These are phyloP conservation scores for Cynopterus brachyotis DNA, from an alignment of 2,113 vertebrate genomes.

Conservation along the genomic window DNA sequence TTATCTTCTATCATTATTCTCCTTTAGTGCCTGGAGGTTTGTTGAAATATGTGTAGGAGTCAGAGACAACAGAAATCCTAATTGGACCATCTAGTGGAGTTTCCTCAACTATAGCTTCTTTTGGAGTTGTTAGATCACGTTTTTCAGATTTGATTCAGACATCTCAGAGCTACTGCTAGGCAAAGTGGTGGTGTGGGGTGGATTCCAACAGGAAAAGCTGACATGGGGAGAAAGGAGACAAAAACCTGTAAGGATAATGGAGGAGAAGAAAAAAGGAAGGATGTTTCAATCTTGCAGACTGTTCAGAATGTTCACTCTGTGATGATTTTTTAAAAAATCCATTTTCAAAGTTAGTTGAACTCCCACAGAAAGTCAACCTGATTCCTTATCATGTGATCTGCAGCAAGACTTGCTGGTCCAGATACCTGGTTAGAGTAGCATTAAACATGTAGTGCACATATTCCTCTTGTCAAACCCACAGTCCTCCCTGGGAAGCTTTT, in stretches of 20 bases:
- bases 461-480: slow-evolving; percentile 64
- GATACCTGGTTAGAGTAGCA: slow-evolving; percentile 58
- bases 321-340: slow-evolving; percentile 10
- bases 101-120: not conserved
- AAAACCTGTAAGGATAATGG: not conserved
- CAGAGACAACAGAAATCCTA: not conserved
- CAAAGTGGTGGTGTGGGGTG: not conserved
- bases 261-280: not conserved
- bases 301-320: not conserved
- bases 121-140: not conserved
- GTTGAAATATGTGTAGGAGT: not conserved
- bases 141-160: not conserved
- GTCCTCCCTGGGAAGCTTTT: slow-evolving; percentile 66
- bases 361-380: not conserved
- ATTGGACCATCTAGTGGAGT: not conserved
- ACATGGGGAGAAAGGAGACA: not conserved
- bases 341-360: slow-evolving; percentile 31
- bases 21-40: not conserved
- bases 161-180: not conserved
- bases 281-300: not conserved
- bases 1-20: not conserved
- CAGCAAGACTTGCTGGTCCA: slow-evolving; percentile 33
- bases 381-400: not conserved
- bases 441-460: slow-evolving; percentile 66
- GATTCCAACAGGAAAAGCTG: not conserved